Percentiles rank a stretch among this genome's conserved stretches.
phyloP scores from a whole-genome alignment of 64 coral and sea anemone genomes.

The Montipora capricornis region DNA sequence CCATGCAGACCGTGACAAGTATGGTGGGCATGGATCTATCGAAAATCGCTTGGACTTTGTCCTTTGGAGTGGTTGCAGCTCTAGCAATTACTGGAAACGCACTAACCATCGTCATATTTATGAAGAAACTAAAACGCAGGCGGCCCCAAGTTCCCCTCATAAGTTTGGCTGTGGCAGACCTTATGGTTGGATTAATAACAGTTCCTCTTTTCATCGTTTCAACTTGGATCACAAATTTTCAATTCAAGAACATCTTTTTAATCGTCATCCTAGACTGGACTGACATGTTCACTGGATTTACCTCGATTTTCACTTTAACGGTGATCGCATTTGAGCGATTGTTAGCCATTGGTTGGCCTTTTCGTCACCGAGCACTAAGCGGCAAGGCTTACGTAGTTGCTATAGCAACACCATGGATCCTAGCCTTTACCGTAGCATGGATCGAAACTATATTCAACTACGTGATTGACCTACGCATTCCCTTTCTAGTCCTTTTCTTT shows the following conservation, averaged over 20 bases:
- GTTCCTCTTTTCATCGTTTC: not conserved
- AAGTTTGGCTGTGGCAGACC: not conserved
- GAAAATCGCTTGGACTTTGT: not conserved
- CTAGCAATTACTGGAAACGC: not conserved
- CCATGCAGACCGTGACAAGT: too few species aligned
- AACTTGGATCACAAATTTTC: not conserved
- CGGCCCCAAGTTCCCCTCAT: not conserved
- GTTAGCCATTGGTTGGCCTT: slow-evolving; percentile 25
- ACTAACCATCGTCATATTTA: not conserved
- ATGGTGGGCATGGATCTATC: not conserved
- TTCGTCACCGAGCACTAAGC: not conserved
- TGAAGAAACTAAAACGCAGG: not conserved
- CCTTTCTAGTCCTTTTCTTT: not conserved
- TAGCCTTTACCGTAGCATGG: not conserved
- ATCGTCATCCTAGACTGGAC: not conserved
- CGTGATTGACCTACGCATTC: not conserved
- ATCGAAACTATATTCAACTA: not conserved
- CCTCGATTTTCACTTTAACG: slow-evolving; percentile 12
- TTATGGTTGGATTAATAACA: not conserved
- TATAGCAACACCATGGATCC: not conserved
- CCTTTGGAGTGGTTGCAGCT: not conserved
- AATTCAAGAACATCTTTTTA: not conserved
- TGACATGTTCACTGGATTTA: slow-evolving; percentile 51
- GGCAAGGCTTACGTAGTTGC: not conserved
- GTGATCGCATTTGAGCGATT: slow-evolving; percentile 27